Percentiles rank a stretch among this genome's conserved stretches.
phyloP scores from a whole-genome alignment of 2,797 vertebrate genomes.

The Hippopotamyrus pictus region DNA sequence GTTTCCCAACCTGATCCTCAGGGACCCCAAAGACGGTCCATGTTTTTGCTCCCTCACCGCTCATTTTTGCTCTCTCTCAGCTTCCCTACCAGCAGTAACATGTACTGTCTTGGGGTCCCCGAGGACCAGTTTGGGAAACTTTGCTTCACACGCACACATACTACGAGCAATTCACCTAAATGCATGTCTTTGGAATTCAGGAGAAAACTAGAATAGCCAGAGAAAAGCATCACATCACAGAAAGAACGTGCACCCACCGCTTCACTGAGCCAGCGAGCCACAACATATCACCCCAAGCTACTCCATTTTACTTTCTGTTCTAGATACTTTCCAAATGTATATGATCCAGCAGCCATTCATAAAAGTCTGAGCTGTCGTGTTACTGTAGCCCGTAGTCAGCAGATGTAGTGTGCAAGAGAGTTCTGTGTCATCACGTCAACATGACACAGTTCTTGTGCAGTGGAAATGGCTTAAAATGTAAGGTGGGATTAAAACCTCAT shows the following conservation, averaged over 20 bases:
- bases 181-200: neutral
- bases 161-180: neutral
- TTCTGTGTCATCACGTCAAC: constrained; percentile 19
- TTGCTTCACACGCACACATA: neutral
- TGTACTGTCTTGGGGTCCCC: neutral
- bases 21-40: neutral
- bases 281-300: neutral
- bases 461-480: neutral
- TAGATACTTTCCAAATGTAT: neutral
- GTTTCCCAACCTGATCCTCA: neutral
- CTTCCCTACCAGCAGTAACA: neutral
- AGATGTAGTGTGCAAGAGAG: constrained; percentile 17
- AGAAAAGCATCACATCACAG: neutral
- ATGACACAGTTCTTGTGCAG: constrained; percentile 20
- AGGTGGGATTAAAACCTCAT: neutral
- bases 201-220: neutral
- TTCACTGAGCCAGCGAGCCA: neutral
- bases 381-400: neutral
- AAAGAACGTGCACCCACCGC: neutral
- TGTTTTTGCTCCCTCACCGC: neutral
- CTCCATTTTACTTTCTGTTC: neutral
- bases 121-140: neutral
- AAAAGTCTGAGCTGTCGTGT: neutral
- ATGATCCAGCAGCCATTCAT: neutral
- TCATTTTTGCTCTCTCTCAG: neutral